These are phyloP conservation scores for Labeo rohita DNA, from an alignment of 2,113 vertebrate genomes.

Conservation along the genomic window DNA sequence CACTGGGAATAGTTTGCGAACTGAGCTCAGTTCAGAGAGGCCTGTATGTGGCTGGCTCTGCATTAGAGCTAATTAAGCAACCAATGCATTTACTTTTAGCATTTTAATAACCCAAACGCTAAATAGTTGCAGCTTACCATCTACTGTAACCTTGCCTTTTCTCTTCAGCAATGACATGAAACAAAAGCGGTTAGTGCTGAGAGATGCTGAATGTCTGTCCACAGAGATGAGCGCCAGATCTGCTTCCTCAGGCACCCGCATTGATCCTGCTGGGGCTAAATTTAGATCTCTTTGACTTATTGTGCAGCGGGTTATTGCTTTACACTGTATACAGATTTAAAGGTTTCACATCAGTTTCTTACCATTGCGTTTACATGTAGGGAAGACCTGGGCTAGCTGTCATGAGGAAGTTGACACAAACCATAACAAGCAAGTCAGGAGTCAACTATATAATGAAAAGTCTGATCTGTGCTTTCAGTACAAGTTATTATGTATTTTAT, in stretches of 20 bases:
- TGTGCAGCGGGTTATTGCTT: slow-evolving; percentile 14
- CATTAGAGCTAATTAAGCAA: not conserved
- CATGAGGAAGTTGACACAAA: not conserved
- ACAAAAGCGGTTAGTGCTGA: slow-evolving; percentile 25
- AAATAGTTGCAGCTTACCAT: not conserved
- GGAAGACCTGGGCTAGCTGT: not conserved
- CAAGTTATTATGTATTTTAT: not conserved
- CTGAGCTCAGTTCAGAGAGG: not conserved
- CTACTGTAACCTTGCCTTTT: not conserved
- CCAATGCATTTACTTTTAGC: not conserved
- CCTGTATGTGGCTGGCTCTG: not conserved
- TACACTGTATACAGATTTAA: slow-evolving; percentile 6
- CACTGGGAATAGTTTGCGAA: slow-evolving; percentile 13
- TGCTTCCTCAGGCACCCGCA: slow-evolving; percentile 37
- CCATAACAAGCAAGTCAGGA: not conserved
- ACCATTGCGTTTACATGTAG: not conserved
- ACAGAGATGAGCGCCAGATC: slow-evolving; percentile 18
- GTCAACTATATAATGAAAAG: not conserved
- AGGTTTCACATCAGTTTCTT: not conserved
- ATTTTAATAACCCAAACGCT: not conserved
- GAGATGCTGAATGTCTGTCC: slow-evolving; percentile 36
- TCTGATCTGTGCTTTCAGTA: not conserved
- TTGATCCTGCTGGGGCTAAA: slow-evolving; percentile 47
- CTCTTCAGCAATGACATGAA: slow-evolving; percentile 24
- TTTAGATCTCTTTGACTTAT: slow-evolving; percentile 39